Percentiles rank a stretch among this genome's conserved stretches.
These are phyloP conservation scores for Liodrosophila aerea DNA, from an alignment of 2,888 invertebrate genomes.

Conservation along the genomic window DNA sequence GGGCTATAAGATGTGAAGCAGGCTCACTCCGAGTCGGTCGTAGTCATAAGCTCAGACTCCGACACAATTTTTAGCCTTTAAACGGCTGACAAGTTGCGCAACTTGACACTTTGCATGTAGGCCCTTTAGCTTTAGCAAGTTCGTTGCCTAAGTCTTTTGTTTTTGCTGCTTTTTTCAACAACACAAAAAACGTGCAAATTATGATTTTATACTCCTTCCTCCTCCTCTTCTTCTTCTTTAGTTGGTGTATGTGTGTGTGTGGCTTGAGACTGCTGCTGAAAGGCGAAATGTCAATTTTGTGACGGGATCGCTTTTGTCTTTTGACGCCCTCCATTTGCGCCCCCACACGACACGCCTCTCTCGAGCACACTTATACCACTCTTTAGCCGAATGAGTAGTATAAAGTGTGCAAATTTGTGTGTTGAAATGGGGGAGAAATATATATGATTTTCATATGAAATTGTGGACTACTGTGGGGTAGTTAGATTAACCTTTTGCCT, in stretches of 20 bases:
- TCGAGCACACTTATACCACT: conserved; percentile 15
- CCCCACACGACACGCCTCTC: conserved; percentile 41
- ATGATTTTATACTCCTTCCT: conserved; percentile 47
- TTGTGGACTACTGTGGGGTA: too few species aligned
- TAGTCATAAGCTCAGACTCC: neutral
- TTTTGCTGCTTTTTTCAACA: conserved; percentile 59
- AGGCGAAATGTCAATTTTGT: conserved; percentile 72
- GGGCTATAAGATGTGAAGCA: conserved; percentile 16
- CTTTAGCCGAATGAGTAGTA: neutral
- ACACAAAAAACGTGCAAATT: conserved; percentile 78
- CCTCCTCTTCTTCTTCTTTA: neutral
- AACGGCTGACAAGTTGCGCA: conserved; percentile 71
- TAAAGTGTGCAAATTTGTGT: neutral
- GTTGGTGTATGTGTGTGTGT: conserved; percentile 3
- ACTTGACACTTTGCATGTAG: conserved; percentile 74
- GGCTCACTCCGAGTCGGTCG: neutral
- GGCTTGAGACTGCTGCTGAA: conserved; percentile 57
- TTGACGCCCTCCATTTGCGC: conserved; percentile 67
- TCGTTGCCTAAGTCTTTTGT: conserved; percentile 74
- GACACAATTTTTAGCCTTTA: conserved; percentile 23
- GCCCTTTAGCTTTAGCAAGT: conserved; percentile 69
- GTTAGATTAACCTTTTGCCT: too few species aligned
- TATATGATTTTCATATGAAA: too few species aligned
- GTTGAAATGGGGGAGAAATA: neutral
- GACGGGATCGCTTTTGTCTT: conserved; percentile 71